Base-by-base conservation (phyloP, 1,140 invertebrate genomes). In the Microplitis demolitor region DNA sequence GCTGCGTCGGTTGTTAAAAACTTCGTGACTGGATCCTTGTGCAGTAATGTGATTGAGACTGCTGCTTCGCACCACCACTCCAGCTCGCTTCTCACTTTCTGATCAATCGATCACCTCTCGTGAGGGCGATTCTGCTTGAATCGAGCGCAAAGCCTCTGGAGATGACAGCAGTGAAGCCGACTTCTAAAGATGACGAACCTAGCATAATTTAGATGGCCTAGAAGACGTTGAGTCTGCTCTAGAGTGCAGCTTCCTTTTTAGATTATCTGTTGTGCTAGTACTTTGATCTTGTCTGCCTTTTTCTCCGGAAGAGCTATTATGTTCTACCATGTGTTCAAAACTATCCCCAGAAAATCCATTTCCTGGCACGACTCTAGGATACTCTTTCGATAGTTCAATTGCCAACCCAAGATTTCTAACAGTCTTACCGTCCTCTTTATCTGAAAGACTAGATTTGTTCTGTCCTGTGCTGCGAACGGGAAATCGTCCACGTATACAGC, bases 401-500 rank as follows among this genome's bases (percentile, higher is more conserved):
- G 73, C 81, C 82, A 84, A 0, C 79, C 79, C 4, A 83, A 72
- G 5, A 8, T 6, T 56, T 76, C 72, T 61, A 66, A 78, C 4
- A 72, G 31, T 1, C 80, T 56, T 14, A 81, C 73, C 13, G 76
- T 75, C 14, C 74, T 64, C 31, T 9, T n/a, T 16, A 73, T 64
- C 14, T 82, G 75, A 8, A 53, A 13, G 0, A 16, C 33, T 60
- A 82, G 73, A 31, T 74, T 74, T 76, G 72, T 31, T 74, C 74
- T 67, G 80, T 77, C 5, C 76, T 77, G 64, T 73, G 76, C 73
- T 77, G 74, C 61, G 75, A 82, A 6, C 66, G 77, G 64, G 60
- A 82, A 68, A 71, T 83, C 81, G 82, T 80, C 74, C 66, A 80
- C 51, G 53, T 83, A 70, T 45, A 76, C 73, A 3, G 79, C 63